Conservation (phyloP, 2,888 invertebrate genomes). For the Drosophila multiciliata region DNA sequence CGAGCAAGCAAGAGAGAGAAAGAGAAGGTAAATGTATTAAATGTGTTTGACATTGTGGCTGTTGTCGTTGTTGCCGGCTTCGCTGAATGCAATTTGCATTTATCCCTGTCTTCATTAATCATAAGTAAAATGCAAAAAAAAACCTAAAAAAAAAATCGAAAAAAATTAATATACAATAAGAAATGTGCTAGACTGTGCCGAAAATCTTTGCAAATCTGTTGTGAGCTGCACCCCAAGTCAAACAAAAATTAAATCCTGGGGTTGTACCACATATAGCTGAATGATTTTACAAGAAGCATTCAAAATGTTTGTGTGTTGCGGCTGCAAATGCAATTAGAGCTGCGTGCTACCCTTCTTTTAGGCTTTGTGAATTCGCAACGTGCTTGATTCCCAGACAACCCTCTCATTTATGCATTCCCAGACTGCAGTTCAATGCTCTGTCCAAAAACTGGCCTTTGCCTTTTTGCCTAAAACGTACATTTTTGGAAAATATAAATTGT, state of each 20-base stretch:
- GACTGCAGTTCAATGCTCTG: conserved; percentile 72
- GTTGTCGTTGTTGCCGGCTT: conserved; percentile 14
- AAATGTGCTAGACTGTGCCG: conserved; percentile 44
- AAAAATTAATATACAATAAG: conserved; percentile 17
- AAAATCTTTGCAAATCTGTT: conserved; percentile 62
- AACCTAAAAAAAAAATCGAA: conserved; percentile 9
- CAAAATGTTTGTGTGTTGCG: conserved; percentile 49
- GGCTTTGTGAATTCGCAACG: conserved; percentile 67
- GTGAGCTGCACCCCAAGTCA: conserved; percentile 53
- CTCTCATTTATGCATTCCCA: conserved; percentile 49
- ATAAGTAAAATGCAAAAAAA: conserved; percentile 56
- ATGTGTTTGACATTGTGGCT: conserved; percentile 45
- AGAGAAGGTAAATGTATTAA: conserved; percentile 46
- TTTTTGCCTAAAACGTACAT: conserved; percentile 14
- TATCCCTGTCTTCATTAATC: conserved; percentile 72
- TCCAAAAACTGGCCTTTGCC: conserved; percentile 15
- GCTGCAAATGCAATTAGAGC: conserved; percentile 68
- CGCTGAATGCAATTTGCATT: conserved; percentile 42
- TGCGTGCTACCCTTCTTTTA: conserved; percentile 48
- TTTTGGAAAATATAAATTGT: background rate
- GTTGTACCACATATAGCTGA: conserved; percentile 38
- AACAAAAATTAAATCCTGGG: conserved; percentile 22
- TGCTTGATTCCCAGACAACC: conserved; percentile 71
- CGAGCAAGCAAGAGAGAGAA: background rate
- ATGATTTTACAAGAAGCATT: conserved; percentile 71